Base-by-base conservation (phyloP, 1,140 invertebrate species). In the Hirudo medicinalis region DNA sequence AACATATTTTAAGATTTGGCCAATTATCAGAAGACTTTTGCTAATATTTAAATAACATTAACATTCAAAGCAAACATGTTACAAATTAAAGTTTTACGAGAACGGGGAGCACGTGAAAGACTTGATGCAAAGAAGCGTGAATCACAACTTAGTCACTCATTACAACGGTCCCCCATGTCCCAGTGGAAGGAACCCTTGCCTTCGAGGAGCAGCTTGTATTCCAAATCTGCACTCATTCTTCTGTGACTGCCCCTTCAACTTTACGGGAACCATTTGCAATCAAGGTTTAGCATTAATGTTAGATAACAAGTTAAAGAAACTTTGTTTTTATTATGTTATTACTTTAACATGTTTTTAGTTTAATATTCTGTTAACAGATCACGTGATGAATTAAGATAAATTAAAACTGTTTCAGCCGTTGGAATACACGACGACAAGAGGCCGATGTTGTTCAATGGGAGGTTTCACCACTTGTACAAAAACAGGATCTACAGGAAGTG, bases 371-470 rank as follows among this genome's bases (percentile, higher is more conserved):
- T 36, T 36, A 36, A 36, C 32, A 3, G 2, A 36, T 36, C 32
- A 36, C 6, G 32, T 36, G 6, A 36, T 36, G 32, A 36, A 36
- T 49, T 49, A 49, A 49, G 43, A 49, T 2, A 49, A 49, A 5
- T 49, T 49, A 15, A 49, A 49, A 49, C 3, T 15, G 15, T 49
- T 49, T 17, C 80, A 71, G 82, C 78, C 22, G 82, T 83, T 22
- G 83, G 84, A 76, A 78, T 81, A 73, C 77, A 83, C 15, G 83
- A 85, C 72, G 76, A 73, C 53, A 76, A 78, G 32, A 80, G 83
- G 70, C 86, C 87, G 13, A 83, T 88, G 8, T 80, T 83, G 67
- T 88, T 88, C 79, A 83, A 87, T 76, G 87, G 87, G 15, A 81
- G 85, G 73, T 88, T 86, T 32, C 87, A 84, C 76, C 76, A 88